Base-by-base conservation (phyloP, 2,888 invertebrate genomes). In the Idaea biselata region DNA sequence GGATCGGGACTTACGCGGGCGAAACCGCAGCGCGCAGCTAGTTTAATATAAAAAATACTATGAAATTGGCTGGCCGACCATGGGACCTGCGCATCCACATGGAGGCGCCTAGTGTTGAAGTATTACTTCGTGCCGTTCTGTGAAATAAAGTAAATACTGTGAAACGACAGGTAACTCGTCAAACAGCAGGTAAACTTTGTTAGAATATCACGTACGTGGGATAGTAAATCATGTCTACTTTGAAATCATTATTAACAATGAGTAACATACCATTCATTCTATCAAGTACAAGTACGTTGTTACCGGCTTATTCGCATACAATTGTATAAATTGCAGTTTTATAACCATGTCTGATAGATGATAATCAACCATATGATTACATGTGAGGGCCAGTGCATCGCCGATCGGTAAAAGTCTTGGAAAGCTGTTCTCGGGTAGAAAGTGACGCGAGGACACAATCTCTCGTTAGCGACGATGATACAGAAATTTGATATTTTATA, bases 341-440 rank as follows among this genome's bases (percentile, higher is more conserved):
- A 44, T 44, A 58, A 25, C n/a, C 55, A 66, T 68, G 59, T 66
- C 32, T 57, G 56, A 64, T 61, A 31, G 25, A 7, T 18, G 25
- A 7, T 18, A 32, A n/a, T 31, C 58, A 18, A 31, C 31, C 66
- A 70, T 65, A 66, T 63, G 60, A 64, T 67, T 68, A 69, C 68
- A 67, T 68, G 44, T 44, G 78, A 74, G 76, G 78, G 74, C 71
- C 69, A 60, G 64, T 58, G 64, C 63, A 61, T 61, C 63, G 62
- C 56, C 67, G 67, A 68, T 69, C 68, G 63, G 72, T 76, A 76
- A 76, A 71, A 73, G 75, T 74, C 68, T 74, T 78, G 77, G 76
- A 82, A 83, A 83, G 81, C 73, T 62, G 71, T 73, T 79, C 69
- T 68, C 61, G 64, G 55, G 74, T 81, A 80, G 84, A 84, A 85